Base-by-base conservation (phyloP, 2,888 invertebrate species). In the Tetragnatha montana region DNA sequence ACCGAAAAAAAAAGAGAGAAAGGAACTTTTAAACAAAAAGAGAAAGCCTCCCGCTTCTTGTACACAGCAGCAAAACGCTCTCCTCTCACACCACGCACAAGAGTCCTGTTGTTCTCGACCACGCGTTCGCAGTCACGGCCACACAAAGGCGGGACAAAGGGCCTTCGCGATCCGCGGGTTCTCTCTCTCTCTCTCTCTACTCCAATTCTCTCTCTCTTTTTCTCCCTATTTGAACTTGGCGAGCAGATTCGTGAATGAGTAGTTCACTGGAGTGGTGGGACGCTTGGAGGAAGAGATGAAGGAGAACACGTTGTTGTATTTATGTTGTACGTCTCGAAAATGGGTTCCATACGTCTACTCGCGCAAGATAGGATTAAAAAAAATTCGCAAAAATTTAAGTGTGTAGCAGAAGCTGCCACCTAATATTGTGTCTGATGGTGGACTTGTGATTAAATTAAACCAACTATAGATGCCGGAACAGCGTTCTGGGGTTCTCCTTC, bases 91-190 rank as follows among this genome's bases (percentile, higher is more conserved):
- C 4, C 60, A 60, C n/a, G 35, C 22, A 82, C 82, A 82, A 82
- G 8, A 60, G 49, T 50, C 50, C 22, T 60, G 71, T 82, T 82
- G 82, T 82, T 82, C 82, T 60, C 73, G 35, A 35, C n/a, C 74
- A 73, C 35, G n/a, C 73, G 73, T 22, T 82, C 35, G 35, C 14
- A 60, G 69, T 70, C 51, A 74, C 51, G 51, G 74, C 70, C 71
- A 51, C 78, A 79, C 70, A 85, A 51, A 71, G 78, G 50, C 71
- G 78, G 50, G 69, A 71, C 6, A 10, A 75, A 49, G 21, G n/a
- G 50, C 6, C 21, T 76, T 19, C 73, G 73, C 8, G 68, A 74
- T 71, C 10, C 22, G 73, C 17, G n/a, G n/a, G 17, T 74, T 74
- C n/a, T 19, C 10, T 35, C 35, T 35, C 10, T 35, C 35, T 35